Evolutionary conservation across 2,797 vertebrate species (phyloP), one percentile per base, ranked within the genome.

Genomic region (Perodicticus potto): DNA sequence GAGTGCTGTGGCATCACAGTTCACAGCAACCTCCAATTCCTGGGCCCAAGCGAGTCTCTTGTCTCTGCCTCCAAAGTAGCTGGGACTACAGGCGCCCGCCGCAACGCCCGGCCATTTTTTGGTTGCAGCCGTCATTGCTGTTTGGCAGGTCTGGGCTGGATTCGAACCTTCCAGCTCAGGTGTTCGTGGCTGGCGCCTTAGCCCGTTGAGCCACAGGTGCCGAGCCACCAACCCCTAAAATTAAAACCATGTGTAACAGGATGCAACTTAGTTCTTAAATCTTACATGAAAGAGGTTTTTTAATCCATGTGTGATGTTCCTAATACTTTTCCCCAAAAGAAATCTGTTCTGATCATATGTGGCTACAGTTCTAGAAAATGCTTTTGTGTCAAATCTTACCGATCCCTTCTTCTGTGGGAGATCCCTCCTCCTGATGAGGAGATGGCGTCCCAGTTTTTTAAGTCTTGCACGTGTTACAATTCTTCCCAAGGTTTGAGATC

Each of bases 261-360:
- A 76, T 87, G 34, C n/a, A 81, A 83, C 34, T 86, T 89, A 73
- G 55, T 92, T 89, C 76, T 94, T 84, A 78, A 95, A 53, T 45
- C 8, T 57, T 83, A 37, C 25, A 37, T 61, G 55, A 78, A 89
- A 61, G 32, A 29, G 16, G 83, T 90, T 86, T 96, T 91, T 92
- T 67, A n/a, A 67, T 27, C 59, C 22, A 85, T 77, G 7, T 53
- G 32, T 89, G 49, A n/a, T 49, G 1, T 83, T 89, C 9, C 53
- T 86, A 86, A 84, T 81, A 80, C 3, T 73, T 86, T 89, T 83
- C 16, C 49, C 43, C 13, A 19, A 65, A 90, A 85, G 55, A 69
- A 29, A 25, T 95, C 25, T 67, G 23, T 78, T 67, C 7, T 78
- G 17, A 14, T 93, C 32, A 89, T 86, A 40, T 72, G 53, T 74